These are phyloP conservation scores for Epistrophe grossulariae DNA, from an alignment of 2,888 invertebrate species.

Conservation along the genomic window DNA sequence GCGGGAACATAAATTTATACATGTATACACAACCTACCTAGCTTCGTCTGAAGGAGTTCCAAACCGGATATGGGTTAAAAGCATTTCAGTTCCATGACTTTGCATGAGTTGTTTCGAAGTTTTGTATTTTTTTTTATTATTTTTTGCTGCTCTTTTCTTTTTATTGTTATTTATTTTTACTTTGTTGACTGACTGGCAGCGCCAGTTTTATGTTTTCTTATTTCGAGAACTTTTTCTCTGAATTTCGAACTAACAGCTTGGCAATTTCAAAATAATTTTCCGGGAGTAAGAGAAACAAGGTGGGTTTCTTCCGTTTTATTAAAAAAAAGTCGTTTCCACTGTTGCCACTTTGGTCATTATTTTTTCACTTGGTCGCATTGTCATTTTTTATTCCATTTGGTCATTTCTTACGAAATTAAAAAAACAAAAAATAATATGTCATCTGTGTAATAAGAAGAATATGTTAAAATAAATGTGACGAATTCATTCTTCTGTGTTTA, in stretches of 20 bases:
- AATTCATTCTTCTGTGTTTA: too few relatives aligned
- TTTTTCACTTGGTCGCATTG: too few relatives aligned
- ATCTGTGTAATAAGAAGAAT: too few relatives aligned
- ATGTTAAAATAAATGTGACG: too few relatives aligned
- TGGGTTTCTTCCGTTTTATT: neutral
- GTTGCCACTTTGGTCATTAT: too few relatives aligned
- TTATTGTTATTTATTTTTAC: neutral
- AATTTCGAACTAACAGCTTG: neutral
- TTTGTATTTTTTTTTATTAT: neutral
- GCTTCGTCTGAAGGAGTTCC: slow-evolving; percentile 37
- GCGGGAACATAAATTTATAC: slow-evolving; percentile 14
- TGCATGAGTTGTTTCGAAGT: slow-evolving; percentile 13
- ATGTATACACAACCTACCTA: neutral
- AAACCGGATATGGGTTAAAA: slow-evolving; percentile 58
- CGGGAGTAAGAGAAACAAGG: neutral
- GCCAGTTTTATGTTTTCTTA: neutral
- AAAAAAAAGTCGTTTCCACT: neutral
- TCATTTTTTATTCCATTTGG: too few relatives aligned
- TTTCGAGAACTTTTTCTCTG: neutral
- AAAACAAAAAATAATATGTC: too few relatives aligned
- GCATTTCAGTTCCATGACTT: slow-evolving; percentile 25
- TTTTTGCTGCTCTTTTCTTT: neutral
- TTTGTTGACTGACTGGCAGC: slow-evolving; percentile 9
- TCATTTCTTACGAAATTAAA: too few relatives aligned
- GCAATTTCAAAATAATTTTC: slow-evolving; percentile 1